A percentile compares a stretch with the other conserved stretches of the same genome.
These are phyloP conservation scores for Caligus rogercresseyi DNA, from an alignment of 1,140 invertebrate species.

Conservation along the genomic window DNA sequence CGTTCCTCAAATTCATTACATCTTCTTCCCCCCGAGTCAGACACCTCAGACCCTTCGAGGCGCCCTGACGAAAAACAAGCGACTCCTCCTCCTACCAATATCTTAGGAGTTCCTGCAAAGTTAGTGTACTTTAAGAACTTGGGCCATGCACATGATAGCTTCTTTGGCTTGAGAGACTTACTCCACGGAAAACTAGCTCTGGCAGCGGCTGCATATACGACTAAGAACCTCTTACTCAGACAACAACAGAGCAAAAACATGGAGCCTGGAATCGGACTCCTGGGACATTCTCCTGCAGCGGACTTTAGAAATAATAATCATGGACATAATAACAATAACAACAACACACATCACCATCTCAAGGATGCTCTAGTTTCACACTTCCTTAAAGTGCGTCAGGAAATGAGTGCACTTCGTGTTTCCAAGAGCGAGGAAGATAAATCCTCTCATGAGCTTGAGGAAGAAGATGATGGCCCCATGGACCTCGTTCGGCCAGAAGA, in stretches of 20 bases:
- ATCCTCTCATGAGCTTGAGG: slow-evolving; percentile 39
- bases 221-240: slow-evolving; percentile 18
- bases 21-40: neutral
- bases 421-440: slow-evolving; percentile 30
- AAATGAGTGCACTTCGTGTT: slow-evolving; percentile 17
- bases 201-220: slow-evolving; percentile 22
- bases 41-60: neutral
- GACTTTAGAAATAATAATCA: slow-evolving; percentile 22
- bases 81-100: neutral
- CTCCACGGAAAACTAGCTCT: slow-evolving; percentile 30
- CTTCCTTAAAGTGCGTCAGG: slow-evolving; percentile 23
- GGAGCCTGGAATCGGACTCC: slow-evolving; percentile 12
- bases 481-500: neutral
- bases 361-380: slow-evolving; percentile 24
- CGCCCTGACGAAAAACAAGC: neutral
- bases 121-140: slow-evolving; percentile 22
- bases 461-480: slow-evolving; percentile 35
- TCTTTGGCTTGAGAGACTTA: slow-evolving; percentile 32
- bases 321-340: slow-evolving; percentile 27
- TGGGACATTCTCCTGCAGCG: slow-evolving; percentile 22
- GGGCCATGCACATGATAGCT: slow-evolving; percentile 27
- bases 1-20: too few relatives aligned
- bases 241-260: slow-evolving; percentile 20
- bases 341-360: slow-evolving; percentile 40
- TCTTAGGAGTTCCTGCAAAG: slow-evolving; percentile 18